These are phyloP conservation scores for Cottus gobio DNA, from an alignment of 2,113 vertebrate species.

Conservation along the genomic window DNA sequence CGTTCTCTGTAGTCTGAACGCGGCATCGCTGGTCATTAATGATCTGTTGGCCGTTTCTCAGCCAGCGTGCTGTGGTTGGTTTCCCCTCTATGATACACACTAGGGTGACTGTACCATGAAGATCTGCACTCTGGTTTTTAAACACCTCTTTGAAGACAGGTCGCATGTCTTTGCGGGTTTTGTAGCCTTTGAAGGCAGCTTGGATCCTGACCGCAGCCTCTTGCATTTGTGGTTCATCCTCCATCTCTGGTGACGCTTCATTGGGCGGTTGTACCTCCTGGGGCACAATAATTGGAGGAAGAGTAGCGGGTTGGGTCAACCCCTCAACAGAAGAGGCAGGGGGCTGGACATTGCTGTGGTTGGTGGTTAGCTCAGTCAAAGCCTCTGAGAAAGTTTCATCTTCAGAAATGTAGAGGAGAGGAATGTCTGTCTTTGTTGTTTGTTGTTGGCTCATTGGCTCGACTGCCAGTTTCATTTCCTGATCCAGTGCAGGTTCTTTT, in stretches of 20 bases:
- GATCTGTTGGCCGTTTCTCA: constrained; percentile 88
- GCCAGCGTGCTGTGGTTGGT: constrained; percentile 83
- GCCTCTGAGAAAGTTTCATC: constrained; percentile 91
- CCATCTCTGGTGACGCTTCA: constrained; percentile 62
- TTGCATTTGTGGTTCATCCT: constrained; percentile 84
- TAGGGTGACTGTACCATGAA: constrained; percentile 83
- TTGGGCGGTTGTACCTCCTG: constrained; percentile 48
- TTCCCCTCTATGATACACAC: constrained; percentile 89
- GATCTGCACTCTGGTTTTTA: constrained; percentile 85
- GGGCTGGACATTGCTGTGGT: constrained; percentile 76
- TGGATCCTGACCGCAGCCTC: constrained; percentile 93
- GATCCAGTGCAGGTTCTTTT: constrained; percentile 50
- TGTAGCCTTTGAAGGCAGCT: constrained; percentile 94
- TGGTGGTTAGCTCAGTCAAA: constrained; percentile 79
- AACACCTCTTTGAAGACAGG: constrained; percentile 88
- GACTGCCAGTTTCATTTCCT: constrained; percentile 68
- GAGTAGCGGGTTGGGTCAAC: constrained; percentile 45
- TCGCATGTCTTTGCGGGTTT: constrained; percentile 90
- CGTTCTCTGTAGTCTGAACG: constrained; percentile 83
- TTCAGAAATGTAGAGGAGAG: constrained; percentile 90
- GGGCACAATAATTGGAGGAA: constrained; percentile 51
- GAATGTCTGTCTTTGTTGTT: constrained; percentile 46
- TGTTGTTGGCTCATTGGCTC: constrained; percentile 76
- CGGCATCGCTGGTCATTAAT: constrained; percentile 80
- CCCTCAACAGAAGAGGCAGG: constrained; percentile 25